Conservation (phyloP, 1,140 invertebrate species). For the Phymastichus coffea region DNA sequence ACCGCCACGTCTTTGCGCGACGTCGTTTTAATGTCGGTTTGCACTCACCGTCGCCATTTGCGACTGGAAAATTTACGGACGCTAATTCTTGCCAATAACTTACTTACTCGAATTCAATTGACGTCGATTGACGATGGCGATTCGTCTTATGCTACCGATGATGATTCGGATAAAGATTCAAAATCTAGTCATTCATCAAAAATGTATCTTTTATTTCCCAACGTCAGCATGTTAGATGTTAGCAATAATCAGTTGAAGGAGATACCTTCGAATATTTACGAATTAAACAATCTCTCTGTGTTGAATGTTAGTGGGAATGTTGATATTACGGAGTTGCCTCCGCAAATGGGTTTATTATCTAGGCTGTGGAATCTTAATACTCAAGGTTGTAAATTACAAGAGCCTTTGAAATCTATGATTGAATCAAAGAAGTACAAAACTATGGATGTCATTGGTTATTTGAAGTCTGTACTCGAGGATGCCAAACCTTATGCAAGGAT, state of each 20-base stretch:
- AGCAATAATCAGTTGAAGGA: conserved; percentile 82
- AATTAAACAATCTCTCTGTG: conserved; percentile 87
- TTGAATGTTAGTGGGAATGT: conserved; percentile 89
- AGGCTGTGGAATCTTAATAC: conserved; percentile 96
- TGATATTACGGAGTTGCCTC: conserved; percentile 84
- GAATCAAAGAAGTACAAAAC: conserved; percentile 92
- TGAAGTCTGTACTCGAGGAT: conserved; percentile 87
- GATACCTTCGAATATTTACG: conserved; percentile 82
- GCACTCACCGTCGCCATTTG: conserved; percentile 79
- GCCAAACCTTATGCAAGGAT: conserved; percentile 92
- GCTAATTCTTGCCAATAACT: conserved; percentile 83
- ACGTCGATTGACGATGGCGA: conserved; percentile 73
- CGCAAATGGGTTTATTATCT: conserved; percentile 90
- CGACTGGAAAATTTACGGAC: conserved; percentile 79
- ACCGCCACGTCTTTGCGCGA: conserved; percentile 65
- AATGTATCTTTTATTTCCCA: conserved; percentile 79
- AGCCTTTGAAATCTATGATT: conserved; percentile 90
- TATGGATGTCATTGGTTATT: conserved; percentile 93
- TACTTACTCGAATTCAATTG: conserved; percentile 74
- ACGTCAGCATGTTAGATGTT: conserved; percentile 92
- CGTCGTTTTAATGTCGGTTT: conserved; percentile 77
- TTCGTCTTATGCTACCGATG: conserved; percentile 39
- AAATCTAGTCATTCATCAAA: conserved; percentile 43
- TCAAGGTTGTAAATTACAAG: conserved; percentile 82
- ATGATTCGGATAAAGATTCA: conserved; percentile 44